A percentile compares a stretch with the other conserved stretches of the same genome.
Conservation (phyloP, 2,113 vertebrate species). For the Edolisoma coerulescens region DNA sequence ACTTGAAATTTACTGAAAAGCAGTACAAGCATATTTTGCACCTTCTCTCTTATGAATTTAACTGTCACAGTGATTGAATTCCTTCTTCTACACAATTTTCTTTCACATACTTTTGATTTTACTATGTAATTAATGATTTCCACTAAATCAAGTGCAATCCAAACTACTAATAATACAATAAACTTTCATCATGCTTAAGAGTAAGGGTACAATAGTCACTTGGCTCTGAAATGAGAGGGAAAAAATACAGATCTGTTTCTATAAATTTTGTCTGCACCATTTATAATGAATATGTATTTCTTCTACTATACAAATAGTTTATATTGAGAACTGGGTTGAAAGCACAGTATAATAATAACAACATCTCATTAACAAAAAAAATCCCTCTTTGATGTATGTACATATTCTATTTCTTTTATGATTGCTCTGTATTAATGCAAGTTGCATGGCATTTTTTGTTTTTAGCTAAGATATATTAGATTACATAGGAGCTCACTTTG, state of each 20-base stretch:
- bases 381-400: neutral
- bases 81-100: neutral
- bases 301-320: constrained; percentile 35
- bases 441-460: neutral
- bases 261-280: constrained; percentile 29
- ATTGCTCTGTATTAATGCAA: neutral
- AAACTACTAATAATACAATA: constrained; percentile 23
- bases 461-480: constrained; percentile 57
- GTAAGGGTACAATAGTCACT: constrained; percentile 3
- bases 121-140: constrained; percentile 34
- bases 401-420: constrained; percentile 31
- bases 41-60: neutral
- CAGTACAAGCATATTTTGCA: neutral
- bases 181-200: neutral
- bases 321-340: constrained; percentile 19
- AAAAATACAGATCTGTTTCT: constrained; percentile 23
- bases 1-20: neutral
- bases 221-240: constrained; percentile 32
- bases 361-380: neutral
- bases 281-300: constrained; percentile 45
- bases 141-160: neutral
- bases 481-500: constrained; percentile 22
- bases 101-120: neutral
- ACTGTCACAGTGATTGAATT: neutral
- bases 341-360: constrained; percentile 3